Evolutionary conservation across 1,140 invertebrate genomes (phyloP), one percentile per base, ranked within the genome.

Genomic region (Muscidifurax raptorellus): DNA sequence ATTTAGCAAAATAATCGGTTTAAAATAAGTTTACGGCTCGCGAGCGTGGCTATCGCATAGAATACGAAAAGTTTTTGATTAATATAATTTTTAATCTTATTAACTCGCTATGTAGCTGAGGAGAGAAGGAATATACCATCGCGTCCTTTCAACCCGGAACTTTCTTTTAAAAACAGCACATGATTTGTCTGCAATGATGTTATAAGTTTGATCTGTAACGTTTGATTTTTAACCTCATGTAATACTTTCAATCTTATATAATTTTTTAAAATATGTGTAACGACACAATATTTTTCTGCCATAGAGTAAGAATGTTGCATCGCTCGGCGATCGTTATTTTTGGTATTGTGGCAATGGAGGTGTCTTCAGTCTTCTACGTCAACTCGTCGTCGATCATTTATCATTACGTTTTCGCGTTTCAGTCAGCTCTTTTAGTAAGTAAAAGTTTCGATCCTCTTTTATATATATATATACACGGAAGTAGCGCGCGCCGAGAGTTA

Each of bases 331-430:
- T 94, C 69, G 91, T 95, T 83, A 93, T 95, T 87, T 90, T 94
- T 84, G 91, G 94, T 78, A 94, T 95, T 80, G 91, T 95, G 36
- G 90, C 92, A 71, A 94, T 94, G 91, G 94, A 94, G 86, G 91
- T 93, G 59, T 93, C 94, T 81, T 95, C 95, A 85, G 93, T 95
- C 81, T 92, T 94, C 87, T 95, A 95, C 89, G 93, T 95, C 87
- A 95, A 95, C 92, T 93, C 94, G 74, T 92, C 91, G 75, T 93
- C 94, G 85, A 91, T 93, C 85, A 92, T 94, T 86, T 94, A 92
- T 89, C 94, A 94, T 87, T 95, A 95, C 88, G 89, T 94, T 82
- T 95, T 95, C 84, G 94, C 94, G 83, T 92, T 94, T 78, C 90
- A 94, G 77, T 94, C 94, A 86, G 94, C 94, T 84, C 89, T 94